Evolutionary conservation across 2,797 vertebrate genomes (phyloP).

Genomic region (Loriculus beryllinus): DNA sequence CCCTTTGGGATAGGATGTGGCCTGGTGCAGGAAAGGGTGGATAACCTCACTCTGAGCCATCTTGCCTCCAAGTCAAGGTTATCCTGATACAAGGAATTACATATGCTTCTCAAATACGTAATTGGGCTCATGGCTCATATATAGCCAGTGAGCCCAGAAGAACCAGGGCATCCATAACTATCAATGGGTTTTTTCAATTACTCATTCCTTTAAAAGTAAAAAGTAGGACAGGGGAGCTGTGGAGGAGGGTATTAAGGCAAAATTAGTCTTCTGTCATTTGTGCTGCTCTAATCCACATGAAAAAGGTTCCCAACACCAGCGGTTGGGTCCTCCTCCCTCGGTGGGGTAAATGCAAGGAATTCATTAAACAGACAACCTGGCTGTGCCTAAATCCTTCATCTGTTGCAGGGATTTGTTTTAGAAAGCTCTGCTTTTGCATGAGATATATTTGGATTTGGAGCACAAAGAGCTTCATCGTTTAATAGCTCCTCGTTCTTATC

Average conservation of each 20-base stretch:
- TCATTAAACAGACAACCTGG: constrained; percentile 64
- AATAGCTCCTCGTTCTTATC: constrained; percentile 46
- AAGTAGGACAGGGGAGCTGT: constrained; percentile 29
- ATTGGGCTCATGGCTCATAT: not conserved
- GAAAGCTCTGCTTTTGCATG: constrained; percentile 58
- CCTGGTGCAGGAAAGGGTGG: not conserved
- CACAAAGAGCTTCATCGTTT: constrained; percentile 37
- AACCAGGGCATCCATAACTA: constrained; percentile 12
- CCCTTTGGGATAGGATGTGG: not conserved
- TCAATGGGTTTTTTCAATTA: not conserved
- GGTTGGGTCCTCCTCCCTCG: not conserved
- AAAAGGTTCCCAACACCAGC: not conserved
- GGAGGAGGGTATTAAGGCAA: constrained; percentile 15
- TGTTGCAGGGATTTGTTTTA: constrained; percentile 55
- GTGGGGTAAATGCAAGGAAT: constrained; percentile 48
- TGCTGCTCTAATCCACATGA: constrained; percentile 28
- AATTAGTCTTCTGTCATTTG: constrained; percentile 32
- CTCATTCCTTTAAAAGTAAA: constrained; percentile 25
- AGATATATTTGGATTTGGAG: constrained; percentile 65
- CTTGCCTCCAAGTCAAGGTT: not conserved
- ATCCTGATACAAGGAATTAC: not conserved
- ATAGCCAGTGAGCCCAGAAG: not conserved
- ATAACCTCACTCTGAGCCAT: not conserved
- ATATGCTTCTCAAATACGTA: not conserved
- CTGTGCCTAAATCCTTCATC: constrained; percentile 58